phyloP scores from a whole-genome alignment of 2,113 vertebrate genomes.

The Mungos mungo region DNA sequence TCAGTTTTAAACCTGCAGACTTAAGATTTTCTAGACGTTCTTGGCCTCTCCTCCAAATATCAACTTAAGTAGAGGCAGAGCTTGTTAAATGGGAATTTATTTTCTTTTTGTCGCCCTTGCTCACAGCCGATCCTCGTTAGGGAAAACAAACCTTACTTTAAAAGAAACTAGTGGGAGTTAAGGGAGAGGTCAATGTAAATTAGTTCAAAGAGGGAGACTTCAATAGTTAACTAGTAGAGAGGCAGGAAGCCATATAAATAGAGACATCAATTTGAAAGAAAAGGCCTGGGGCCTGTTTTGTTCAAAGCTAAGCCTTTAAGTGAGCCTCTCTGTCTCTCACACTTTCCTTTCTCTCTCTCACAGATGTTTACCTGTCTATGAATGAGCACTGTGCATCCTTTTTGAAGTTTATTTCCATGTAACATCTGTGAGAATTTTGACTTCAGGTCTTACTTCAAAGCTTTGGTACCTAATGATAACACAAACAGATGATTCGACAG shows the following conservation, averaged over 20 bases:
- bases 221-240: background rate
- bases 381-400: slow-evolving; percentile 37
- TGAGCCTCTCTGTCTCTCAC: background rate
- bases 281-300: slow-evolving; percentile 33
- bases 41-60: background rate
- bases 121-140: slow-evolving; percentile 25
- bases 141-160: slow-evolving; percentile 43
- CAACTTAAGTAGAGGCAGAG: background rate
- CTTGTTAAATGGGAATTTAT: background rate
- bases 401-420: slow-evolving; percentile 73
- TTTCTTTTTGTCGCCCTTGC: background rate
- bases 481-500: slow-evolving; percentile 53
- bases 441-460: slow-evolving; percentile 73
- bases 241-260: slow-evolving; percentile 39
- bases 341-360: slow-evolving; percentile 13
- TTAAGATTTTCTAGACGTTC: background rate
- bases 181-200: slow-evolving; percentile 49
- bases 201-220: slow-evolving; percentile 45
- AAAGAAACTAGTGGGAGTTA: background rate
- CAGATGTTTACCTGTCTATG: slow-evolving; percentile 73
- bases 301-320: slow-evolving; percentile 51
- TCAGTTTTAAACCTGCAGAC: background rate
- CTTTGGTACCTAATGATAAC: slow-evolving; percentile 49
- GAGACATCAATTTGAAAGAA: slow-evolving; percentile 57
- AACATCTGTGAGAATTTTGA: slow-evolving; percentile 75